Evolutionary conservation across 2,113 vertebrate species (phyloP).

Genomic region (Pangasianodon hypophthalmus): DNA sequence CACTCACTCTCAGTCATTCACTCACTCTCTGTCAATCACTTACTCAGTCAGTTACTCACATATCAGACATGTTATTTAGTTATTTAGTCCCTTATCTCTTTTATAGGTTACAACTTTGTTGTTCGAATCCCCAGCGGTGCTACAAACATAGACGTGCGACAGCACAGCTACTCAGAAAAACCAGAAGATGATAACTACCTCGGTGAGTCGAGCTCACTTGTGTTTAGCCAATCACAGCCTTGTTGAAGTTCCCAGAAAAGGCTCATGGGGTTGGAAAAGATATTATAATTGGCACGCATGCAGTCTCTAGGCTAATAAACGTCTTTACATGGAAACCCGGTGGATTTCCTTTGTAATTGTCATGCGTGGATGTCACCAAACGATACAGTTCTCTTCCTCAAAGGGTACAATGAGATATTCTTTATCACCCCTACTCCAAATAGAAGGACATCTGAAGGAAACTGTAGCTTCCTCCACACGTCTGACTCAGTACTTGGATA

Average conservation of each 20-base stretch:
- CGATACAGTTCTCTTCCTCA: neutral
- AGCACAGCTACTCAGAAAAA: slow-evolving; percentile 98
- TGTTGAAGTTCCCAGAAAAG: neutral
- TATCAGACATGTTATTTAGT: neutral
- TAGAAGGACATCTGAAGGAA: neutral
- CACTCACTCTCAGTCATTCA: neutral
- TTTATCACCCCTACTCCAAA: neutral
- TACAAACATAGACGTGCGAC: slow-evolving; percentile 95
- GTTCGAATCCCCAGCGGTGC: slow-evolving; percentile 95
- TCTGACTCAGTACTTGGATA: neutral
- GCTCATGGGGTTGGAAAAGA: neutral
- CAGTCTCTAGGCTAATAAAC: neutral
- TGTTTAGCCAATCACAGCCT: neutral
- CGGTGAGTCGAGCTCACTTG: slow-evolving; percentile 77
- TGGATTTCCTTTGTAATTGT: slow-evolving; percentile 1
- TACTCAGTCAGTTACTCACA: neutral
- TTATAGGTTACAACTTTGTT: slow-evolving; percentile 90
- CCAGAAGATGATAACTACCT: slow-evolving; percentile 98
- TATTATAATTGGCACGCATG: too few relatives aligned
- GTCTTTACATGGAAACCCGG: neutral
- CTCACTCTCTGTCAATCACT: neutral
- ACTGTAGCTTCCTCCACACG: neutral
- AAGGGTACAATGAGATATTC: neutral
- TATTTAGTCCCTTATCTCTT: slow-evolving; percentile 35
- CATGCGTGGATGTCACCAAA: neutral